Base-by-base conservation (phyloP, 2,113 vertebrate species). In the cat (Felis catus) region DNA sequence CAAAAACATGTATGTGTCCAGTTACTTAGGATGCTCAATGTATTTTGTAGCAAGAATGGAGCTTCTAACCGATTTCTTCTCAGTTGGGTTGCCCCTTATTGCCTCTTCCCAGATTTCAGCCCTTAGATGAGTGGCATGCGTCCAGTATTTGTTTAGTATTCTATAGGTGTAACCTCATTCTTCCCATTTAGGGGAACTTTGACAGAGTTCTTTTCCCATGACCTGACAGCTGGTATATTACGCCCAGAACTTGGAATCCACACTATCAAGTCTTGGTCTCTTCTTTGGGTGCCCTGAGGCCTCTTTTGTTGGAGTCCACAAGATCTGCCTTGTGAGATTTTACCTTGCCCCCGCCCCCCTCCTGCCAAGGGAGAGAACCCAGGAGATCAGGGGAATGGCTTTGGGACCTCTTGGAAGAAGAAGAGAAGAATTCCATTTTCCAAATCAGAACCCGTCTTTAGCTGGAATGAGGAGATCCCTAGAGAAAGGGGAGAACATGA, bases 361-460 rank as follows among this genome's bases (percentile, higher is more conserved):
- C 58, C 58, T 1, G 19, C 58, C 58, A 1, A 48, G 9, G 45
- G 18, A 78, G 80, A 91, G 11, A 18, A 85, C 25, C 53, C 25
- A 85, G 25, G 53, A 94, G 31, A 88, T 21, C 16, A 68, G 39
- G n/a, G 84, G 48, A 93, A 45, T 94, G 66, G 21, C 36, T 18
- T 41, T 31, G 14, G 25, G 19, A 55, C 10, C 19, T 1, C 23
- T 70, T 15, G 78, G 61, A 92, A 70, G 5, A 94, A 66, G 25
- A 92, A 93, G 53, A 89, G 89, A 76, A 76, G 27, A 95, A 96
- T 21, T 91, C 21, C 3, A 41, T 70, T 80, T 93, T 80, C 51
- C 27, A 91, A 55, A 74, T 31, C 36, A 81, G 82, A 93, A 36
- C 14, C 74, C 29, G 19, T 87, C 33, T 21, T 83, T 10, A 19